phyloP scores from a whole-genome alignment of 2,888 invertebrate genomes.

The Latrodectus elegans region DNA sequence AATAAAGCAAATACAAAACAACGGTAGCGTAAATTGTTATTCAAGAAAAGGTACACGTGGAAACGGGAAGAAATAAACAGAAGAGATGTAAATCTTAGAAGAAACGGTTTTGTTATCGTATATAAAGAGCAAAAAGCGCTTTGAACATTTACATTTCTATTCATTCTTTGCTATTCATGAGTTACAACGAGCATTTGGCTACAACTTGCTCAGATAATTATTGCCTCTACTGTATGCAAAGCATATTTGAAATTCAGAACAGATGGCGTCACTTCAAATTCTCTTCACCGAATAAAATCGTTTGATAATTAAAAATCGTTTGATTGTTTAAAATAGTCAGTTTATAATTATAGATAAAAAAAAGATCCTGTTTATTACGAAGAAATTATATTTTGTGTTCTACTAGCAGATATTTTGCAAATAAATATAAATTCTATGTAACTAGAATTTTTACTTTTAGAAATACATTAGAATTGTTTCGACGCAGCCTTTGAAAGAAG shows the following conservation, averaged over 20 bases:
- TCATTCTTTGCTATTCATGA: constrained; percentile 45
- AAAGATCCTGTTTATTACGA: too few relatives aligned
- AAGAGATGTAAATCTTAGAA: constrained; percentile 48
- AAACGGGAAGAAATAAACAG: constrained; percentile 48
- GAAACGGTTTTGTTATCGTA: constrained; percentile 32
- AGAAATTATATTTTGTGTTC: too few relatives aligned
- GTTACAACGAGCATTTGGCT: constrained; percentile 57
- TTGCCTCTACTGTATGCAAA: constrained; percentile 31
- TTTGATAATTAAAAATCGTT: too few relatives aligned
- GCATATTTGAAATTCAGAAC: constrained; percentile 31
- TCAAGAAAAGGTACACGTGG: constrained; percentile 10
- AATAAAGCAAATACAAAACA: constrained; percentile 28
- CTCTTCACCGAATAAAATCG: background rate
- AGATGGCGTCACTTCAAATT: constrained; percentile 21
- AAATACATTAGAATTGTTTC: too few relatives aligned
- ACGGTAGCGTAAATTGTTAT: constrained; percentile 38
- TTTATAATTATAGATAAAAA: too few relatives aligned
- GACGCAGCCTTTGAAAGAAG: too few relatives aligned
- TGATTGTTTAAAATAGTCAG: too few relatives aligned
- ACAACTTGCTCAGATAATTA: constrained; percentile 51
- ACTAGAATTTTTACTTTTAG: too few relatives aligned
- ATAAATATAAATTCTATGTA: too few relatives aligned
- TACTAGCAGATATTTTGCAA: too few relatives aligned
- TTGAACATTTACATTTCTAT: constrained; percentile 61
- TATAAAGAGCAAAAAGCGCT: constrained; percentile 48